Evolutionary conservation across 2,113 vertebrate genomes (phyloP), one percentile per base, ranked within the genome.

Genomic region (Struthio camelus): DNA sequence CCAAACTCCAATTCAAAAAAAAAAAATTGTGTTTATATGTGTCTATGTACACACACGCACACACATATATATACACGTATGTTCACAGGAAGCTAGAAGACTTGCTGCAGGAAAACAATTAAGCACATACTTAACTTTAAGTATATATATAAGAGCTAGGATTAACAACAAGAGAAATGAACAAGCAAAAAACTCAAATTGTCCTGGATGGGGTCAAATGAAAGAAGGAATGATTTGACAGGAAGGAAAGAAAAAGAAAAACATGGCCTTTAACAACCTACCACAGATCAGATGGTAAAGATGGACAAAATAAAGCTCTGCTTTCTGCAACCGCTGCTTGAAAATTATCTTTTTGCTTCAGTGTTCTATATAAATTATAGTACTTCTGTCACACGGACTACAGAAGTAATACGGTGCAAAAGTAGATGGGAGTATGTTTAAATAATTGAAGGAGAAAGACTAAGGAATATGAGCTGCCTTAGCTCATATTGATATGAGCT

Each of bases 391-490:
- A 79, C 67, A 22, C 4, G 2, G 25, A 36, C 19, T 77, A 3
- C 67, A 54, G 53, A 64, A 13, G 50, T 11, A 80, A 87, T 9
- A 32, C 1, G 14, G 50, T 42, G 23, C 59, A 53, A 73, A 73
- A 83, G 54, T 4, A 80, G 72, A 25, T n/a, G 77, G 38, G 65
- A 87, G 90, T 64, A 24, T 19, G 46, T 86, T 83, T 84, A 67
- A 89, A 91, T 85, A 90, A 94, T 85, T 79, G 87, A 93, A 38
- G 44, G 67, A 1, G 4, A 80, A 77, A 94, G 65, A 27, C 94
- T 94, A 79, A 90, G 91, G 89, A 90, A 81, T 48, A 61, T 4
- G 24, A 48, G 77, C 94, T 95, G 94, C 91, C 79, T 87, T 36
- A 51, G n/a, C n/a, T n/a, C n/a, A n/a, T n/a, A n/a, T n/a, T n/a